These are phyloP conservation scores for Trimorus sp. DNA, from an alignment of 2,888 invertebrate species.

Conservation along the genomic window DNA sequence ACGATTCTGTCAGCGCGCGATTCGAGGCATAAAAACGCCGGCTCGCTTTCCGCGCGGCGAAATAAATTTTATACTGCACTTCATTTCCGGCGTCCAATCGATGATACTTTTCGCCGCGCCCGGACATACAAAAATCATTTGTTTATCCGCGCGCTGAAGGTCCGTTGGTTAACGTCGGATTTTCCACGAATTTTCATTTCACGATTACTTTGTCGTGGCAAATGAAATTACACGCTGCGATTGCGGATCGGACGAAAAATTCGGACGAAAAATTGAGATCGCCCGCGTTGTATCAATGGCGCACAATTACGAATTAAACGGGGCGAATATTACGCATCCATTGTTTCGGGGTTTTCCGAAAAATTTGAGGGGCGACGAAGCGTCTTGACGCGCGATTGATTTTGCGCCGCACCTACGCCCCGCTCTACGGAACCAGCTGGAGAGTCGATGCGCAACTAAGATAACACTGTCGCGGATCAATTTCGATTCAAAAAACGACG, in stretches of 20 bases:
- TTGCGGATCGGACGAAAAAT: not conserved
- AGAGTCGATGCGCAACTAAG: conserved; percentile 27
- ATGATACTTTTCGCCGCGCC: conserved; percentile 3
- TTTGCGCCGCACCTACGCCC: conserved; percentile 36
- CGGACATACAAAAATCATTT: conserved; percentile 16
- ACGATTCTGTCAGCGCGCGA: conserved; percentile 44
- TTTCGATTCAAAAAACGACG: conserved; percentile 8
- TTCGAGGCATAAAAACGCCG: conserved; percentile 24
- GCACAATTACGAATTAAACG: no score
- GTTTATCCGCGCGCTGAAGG: conserved; percentile 12
- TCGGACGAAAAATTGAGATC: not conserved
- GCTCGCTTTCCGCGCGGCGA: conserved; percentile 7
- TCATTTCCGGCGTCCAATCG: conserved; percentile 25
- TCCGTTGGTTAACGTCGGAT: conserved; percentile 3
- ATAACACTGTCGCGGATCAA: conserved; percentile 29
- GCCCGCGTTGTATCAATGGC: no score
- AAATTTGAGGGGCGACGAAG: no score
- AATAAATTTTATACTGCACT: conserved; percentile 42
- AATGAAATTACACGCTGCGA: conserved; percentile 2
- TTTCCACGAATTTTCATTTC: conserved; percentile 6
- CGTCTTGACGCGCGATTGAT: conserved; percentile 25
- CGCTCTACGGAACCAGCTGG: conserved; percentile 23
- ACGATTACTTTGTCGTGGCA: conserved; percentile 15
- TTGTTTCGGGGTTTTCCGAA: not conserved
- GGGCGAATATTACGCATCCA: not conserved